A percentile compares a stretch with the other conserved stretches of the same genome.
Evolutionary conservation across 2,113 vertebrate genomes (phyloP).

Genomic region (Zingel zingel): DNA sequence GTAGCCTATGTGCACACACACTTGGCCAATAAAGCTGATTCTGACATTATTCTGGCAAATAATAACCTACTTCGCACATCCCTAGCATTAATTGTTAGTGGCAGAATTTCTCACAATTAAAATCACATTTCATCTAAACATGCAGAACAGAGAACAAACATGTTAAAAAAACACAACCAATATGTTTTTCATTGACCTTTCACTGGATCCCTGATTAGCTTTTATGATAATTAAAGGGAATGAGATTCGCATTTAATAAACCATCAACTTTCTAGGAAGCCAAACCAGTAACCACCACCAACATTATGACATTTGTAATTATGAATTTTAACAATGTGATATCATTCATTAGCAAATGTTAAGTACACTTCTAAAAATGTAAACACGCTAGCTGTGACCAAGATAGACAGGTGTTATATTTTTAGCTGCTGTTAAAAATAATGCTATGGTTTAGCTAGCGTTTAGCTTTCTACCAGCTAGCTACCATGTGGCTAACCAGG

Average conservation of each 20-base stretch:
- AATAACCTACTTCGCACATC: neutral
- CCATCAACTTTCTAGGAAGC: neutral
- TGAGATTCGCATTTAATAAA: neutral
- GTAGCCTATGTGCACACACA: neutral
- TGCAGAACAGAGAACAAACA: neutral
- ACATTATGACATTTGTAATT: neutral
- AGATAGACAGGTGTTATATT: neutral
- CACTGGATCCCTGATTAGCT: neutral
- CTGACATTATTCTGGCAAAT: neutral
- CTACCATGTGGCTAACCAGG: neutral
- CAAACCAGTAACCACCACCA: neutral
- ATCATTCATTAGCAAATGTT: neutral
- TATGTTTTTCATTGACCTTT: neutral
- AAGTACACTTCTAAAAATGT: neutral
- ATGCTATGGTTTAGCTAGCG: neutral
- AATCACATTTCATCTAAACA: neutral
- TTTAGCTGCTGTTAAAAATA: neutral
- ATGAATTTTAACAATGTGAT: neutral
- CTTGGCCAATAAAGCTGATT: neutral
- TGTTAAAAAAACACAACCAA: neutral
- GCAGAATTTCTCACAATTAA: conserved; percentile 2
- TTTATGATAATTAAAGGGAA: neutral
- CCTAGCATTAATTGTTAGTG: neutral
- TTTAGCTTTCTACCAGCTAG: neutral
- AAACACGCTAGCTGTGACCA: neutral